Evolutionary conservation across 2,113 vertebrate genomes (phyloP).

Genomic region (Daphoenositta chrysoptera): DNA sequence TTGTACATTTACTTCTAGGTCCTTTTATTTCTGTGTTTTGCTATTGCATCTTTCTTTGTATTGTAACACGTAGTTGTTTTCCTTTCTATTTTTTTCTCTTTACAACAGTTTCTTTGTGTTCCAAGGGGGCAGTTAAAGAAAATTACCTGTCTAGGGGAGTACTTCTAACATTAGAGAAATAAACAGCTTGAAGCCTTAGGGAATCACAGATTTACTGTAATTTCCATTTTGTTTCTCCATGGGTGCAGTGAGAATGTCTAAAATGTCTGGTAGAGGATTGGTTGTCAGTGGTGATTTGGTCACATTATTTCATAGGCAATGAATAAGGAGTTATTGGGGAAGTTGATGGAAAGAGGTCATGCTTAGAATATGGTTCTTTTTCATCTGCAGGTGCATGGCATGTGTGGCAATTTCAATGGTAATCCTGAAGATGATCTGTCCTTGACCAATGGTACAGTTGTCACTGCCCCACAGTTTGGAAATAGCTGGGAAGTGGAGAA

Average conservation of each 20-base stretch:
- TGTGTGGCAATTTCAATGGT: conserved; percentile 71
- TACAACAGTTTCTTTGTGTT: neutral
- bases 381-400: conserved; percentile 58
- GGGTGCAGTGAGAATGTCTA: neutral
- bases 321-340: neutral
- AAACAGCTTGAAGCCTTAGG: neutral
- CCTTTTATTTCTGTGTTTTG: neutral
- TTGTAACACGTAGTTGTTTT: neutral
- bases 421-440: conserved; percentile 32
- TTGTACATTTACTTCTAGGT: neutral
- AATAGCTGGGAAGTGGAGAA: conserved; percentile 69
- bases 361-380: neutral
- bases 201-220: neutral
- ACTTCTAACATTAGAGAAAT: neutral
- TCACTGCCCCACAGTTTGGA: conserved; percentile 58
- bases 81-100: neutral
- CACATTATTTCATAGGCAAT: neutral
- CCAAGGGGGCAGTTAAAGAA: neutral
- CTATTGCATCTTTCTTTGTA: neutral
- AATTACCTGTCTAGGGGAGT: neutral
- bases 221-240: neutral
- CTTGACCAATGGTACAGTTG: conserved; percentile 23
- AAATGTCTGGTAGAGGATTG: neutral
- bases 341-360: neutral
- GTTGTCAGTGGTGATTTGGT: neutral